Evolutionary conservation across 2,888 invertebrate species (phyloP), one percentile per base, ranked within the genome.

Genomic region (Crioceris asparagi): DNA sequence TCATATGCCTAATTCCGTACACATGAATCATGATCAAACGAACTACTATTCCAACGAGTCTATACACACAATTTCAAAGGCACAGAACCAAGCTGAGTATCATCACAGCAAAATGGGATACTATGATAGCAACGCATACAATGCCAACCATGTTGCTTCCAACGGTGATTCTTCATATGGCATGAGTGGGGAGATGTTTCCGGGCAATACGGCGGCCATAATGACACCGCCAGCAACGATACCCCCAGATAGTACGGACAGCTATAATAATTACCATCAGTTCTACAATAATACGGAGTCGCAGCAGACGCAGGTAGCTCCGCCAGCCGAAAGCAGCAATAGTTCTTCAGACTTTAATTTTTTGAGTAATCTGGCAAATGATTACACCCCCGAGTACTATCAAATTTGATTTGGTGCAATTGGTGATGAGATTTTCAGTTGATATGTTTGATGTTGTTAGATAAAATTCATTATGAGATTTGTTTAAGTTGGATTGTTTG

Each of bases 261-360:
- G 71, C 43, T 82, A 80, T 60, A 76, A 75, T 49, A 75, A 75
- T 40, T 81, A 77, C 61, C 79, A 79, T 48, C 79, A 79, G 57
- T 81, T 78, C 61, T 83, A 83, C 60, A 69, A 73, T 37, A n/a
- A n/a, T n/a, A 48, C 69, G 69, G 40, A 69, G 65, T 40, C 56
- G 30, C 54, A 55, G 39, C 35, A 40, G 36, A 47, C 57, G 34
- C 46, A 64, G 39, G 46, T 57, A 27, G 59, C 66, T 26, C 61
- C 74, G 15, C 61, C 74, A 15, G 77, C 82, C 32, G 86, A 87
- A 54, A 86, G 86, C 65, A 86, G 85, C 52, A 88, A 87, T 62
- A 86, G 85, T 60, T 88, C 88, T n/a, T 87, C 90, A 18, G 91
- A 91, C 65, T 91, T 91, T 66, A 91, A 91, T 65, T 92, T 92